A percentile compares a stretch with the other conserved stretches of the same genome.
Evolutionary conservation across 1,140 invertebrate species (phyloP).

Genomic region (Stegodyphus dumicola): DNA sequence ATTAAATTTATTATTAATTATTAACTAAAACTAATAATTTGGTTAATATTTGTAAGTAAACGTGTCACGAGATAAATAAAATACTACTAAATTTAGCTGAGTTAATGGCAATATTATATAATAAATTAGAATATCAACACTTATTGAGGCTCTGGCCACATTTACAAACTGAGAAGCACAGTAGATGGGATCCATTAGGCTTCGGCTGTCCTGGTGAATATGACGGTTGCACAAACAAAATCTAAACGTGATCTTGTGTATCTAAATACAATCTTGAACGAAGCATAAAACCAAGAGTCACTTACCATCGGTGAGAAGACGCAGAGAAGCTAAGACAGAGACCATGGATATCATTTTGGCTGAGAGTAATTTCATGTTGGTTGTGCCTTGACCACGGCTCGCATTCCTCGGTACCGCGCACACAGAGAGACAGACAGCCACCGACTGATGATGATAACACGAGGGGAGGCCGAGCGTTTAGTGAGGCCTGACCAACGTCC

Average conservation of each 20-base stretch:
- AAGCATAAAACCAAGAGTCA: slow-evolving; percentile 39
- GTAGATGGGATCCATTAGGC: neutral
- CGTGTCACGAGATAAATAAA: too few species aligned
- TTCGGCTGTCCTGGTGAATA: neutral
- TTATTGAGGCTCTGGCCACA: neutral
- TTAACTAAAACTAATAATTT: too few species aligned
- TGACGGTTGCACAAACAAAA: neutral
- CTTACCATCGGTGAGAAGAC: slow-evolving; percentile 83
- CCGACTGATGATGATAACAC: neutral
- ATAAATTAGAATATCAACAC: neutral
- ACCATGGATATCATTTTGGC: slow-evolving; percentile 80
- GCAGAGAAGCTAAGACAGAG: slow-evolving; percentile 82
- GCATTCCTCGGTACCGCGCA: slow-evolving; percentile 7
- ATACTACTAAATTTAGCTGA: too few species aligned
- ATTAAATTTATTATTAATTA: too few species aligned
- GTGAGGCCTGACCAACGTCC: slow-evolving; percentile 30
- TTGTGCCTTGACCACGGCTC: slow-evolving; percentile 3
- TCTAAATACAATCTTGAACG: neutral
- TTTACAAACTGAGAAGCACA: neutral
- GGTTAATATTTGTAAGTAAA: too few species aligned
- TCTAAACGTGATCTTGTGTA: neutral
- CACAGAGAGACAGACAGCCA: slow-evolving; percentile 4
- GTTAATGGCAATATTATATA: too few species aligned
- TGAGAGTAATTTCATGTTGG: slow-evolving; percentile 47
- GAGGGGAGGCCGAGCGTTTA: slow-evolving; percentile 7